Evolutionary conservation across 37 sponge, comb jelly and placozoan species (phyloP), one percentile per base, ranked within the genome.

Genomic region (Crambe crambe): DNA sequence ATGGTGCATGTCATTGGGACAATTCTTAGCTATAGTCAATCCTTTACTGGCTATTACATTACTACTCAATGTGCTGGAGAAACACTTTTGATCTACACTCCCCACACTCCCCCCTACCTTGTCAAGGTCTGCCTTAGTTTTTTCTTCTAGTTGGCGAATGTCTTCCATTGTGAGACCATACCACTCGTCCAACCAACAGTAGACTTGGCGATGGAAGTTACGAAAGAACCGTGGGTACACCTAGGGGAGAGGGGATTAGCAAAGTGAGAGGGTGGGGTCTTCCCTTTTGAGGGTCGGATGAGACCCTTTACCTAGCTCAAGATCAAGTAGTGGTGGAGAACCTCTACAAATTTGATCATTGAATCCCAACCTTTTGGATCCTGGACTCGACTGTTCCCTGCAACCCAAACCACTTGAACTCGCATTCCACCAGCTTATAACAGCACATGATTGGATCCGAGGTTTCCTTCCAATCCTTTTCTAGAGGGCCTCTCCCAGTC

Each of bases 361-460:
- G 35, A 32, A 31, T 2, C 31, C 66, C 30, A 18, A 89, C 94
- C 72, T 94, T 92, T 54, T 83, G 84, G 54, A 90, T 90, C 37
- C 90, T 73, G 21, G 74, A 72, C 68, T 97, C 98, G 64, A 95
- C 95, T 40, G 75, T 73, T 0, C 85, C 79, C 63, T 94, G 95
- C 10, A 97, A 75, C 2, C 95, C 93, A 70, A 88, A 91, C 98
- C 98, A 97, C 72, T 88, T 89, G 76, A 97, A 97, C 81, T 97
- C 95, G 40, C 89, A 85, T 15, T 57, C 74, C 58, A 97, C 95
- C 42, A 97, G 91, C 78, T 97, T 97, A 89, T 97, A 97, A 40
- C 88, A 87, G 69, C 95, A 95, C 98, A 97, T 97, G 54, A 34
- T 22, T 23, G 73, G 76, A 8, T 69, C 32, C 10, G 72, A 37